A percentile compares a stretch with the other conserved stretches of the same genome.
phyloP scores from a whole-genome alignment of 2,113 vertebrate genomes.

The Cryptomyrus ogoouensis region DNA sequence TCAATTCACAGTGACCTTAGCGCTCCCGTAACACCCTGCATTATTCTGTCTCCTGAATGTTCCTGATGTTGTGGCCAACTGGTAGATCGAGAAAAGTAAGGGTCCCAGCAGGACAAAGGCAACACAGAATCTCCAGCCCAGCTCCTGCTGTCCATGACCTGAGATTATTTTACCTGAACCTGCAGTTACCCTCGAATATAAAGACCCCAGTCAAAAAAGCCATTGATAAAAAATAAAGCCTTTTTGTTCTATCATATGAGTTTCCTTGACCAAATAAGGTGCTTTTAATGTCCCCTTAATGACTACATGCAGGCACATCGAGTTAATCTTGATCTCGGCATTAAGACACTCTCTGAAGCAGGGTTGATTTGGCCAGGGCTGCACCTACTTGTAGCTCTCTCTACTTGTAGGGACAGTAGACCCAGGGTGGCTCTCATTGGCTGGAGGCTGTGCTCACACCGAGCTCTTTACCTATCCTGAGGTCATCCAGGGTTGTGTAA shows the following conservation, averaged over 20 bases:
- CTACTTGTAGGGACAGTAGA: neutral
- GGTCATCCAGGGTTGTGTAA: slow-evolving; percentile 20
- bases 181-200: neutral
- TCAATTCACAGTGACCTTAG: neutral
- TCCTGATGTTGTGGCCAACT: neutral
- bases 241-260: neutral
- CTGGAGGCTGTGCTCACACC: neutral
- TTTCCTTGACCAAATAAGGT: neutral
- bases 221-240: neutral
- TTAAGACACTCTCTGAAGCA: neutral
- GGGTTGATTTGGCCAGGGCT: neutral
- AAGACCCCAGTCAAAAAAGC: neutral
- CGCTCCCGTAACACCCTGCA: neutral
- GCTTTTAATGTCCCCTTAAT: neutral
- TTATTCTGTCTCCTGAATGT: neutral
- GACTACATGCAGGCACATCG: neutral
- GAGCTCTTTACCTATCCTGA: neutral
- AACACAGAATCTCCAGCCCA: neutral
- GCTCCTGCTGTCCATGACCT: neutral
- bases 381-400: neutral
- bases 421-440: neutral
- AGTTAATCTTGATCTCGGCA: slow-evolving; percentile 4
- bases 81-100: neutral
- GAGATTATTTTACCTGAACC: neutral
- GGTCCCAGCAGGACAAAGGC: neutral